Evolutionary conservation across 1,140 invertebrate species (phyloP).

Genomic region (Glossosoma conforme): DNA sequence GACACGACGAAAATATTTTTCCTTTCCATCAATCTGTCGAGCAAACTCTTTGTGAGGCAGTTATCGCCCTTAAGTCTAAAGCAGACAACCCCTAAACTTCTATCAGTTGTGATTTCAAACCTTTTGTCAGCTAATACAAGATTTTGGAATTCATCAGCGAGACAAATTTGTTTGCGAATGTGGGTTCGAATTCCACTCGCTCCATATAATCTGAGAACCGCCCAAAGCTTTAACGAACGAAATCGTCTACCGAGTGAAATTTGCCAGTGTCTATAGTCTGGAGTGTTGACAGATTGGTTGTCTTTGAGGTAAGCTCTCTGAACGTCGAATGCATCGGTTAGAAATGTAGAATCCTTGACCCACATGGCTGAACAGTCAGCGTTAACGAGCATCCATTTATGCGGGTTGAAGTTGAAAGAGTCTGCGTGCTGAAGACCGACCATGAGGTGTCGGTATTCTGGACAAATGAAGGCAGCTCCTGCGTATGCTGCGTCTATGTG

Average conservation of each 20-base stretch:
- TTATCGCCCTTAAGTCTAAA: constrained; percentile 88
- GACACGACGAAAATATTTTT: constrained; percentile 93
- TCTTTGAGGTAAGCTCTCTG: constrained; percentile 86
- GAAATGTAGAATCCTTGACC: constrained; percentile 74
- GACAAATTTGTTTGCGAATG: constrained; percentile 69
- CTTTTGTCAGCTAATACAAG: constrained; percentile 63
- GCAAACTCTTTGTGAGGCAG: constrained; percentile 73
- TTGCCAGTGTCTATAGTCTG: constrained; percentile 93
- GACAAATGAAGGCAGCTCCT: constrained; percentile 82
- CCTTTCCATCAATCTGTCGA: constrained; percentile 84
- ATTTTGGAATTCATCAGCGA: constrained; percentile 81
- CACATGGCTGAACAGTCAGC: constrained; percentile 89
- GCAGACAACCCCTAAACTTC: constrained; percentile 87
- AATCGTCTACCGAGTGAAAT: constrained; percentile 88
- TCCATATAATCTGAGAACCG: constrained; percentile 81
- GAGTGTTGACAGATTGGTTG: constrained; percentile 64
- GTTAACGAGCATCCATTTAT: constrained; percentile 89
- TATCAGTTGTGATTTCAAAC: constrained; percentile 86
- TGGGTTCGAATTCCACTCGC: constrained; percentile 72
- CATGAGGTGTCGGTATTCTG: constrained; percentile 79
- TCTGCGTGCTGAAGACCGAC: constrained; percentile 76
- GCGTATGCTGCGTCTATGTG: constrained; percentile 90
- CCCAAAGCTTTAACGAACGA: constrained; percentile 91
- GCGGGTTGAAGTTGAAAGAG: constrained; percentile 87
- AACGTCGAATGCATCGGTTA: constrained; percentile 85